These are phyloP conservation scores for Eumeta japonica DNA, from an alignment of 1,140 invertebrate genomes.

Conservation along the genomic window DNA sequence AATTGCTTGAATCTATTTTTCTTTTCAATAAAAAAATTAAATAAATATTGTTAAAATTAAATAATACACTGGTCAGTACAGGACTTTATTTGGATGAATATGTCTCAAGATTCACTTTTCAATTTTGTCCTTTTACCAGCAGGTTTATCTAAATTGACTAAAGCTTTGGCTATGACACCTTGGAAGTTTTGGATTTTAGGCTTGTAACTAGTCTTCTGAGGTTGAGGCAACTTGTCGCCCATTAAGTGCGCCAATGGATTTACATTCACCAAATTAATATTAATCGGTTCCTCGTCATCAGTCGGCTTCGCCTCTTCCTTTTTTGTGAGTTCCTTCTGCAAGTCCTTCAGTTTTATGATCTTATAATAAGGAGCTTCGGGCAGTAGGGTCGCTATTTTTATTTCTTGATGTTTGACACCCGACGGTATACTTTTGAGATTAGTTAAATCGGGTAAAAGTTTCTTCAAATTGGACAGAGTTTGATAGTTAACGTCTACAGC, in stretches of 20 bases:
- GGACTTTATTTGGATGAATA: too few species aligned
- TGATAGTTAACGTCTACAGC: too few species aligned
- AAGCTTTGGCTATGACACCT: constrained; percentile 12
- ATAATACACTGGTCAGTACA: too few species aligned
- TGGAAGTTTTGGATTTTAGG: constrained; percentile 13
- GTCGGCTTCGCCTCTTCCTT: constrained; percentile 4
- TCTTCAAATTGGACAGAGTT: too few species aligned
- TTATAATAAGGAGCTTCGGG: constrained; percentile 37
- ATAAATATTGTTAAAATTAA: too few species aligned
- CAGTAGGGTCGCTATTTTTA: constrained; percentile 29
- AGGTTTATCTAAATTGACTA: constrained; percentile 7
- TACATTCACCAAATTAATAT: constrained; percentile 30
- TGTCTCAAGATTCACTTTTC: too few species aligned
- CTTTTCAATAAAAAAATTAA: too few species aligned
- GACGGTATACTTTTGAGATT: too few species aligned
- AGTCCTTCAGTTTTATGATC: constrained; percentile 32
- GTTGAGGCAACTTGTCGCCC: constrained; percentile 18
- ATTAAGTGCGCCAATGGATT: constrained; percentile 40
- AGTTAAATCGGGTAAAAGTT: too few species aligned
- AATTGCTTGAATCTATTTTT: too few species aligned
- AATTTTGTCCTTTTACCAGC: too few species aligned
- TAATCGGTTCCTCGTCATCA: constrained; percentile 14
- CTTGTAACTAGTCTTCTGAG: constrained; percentile 26
- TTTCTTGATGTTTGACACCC: too few species aligned
- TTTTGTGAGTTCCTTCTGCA: constrained; percentile 5